Evolutionary conservation across 1,140 invertebrate genomes (phyloP), one percentile per base, ranked within the genome.

Genomic region (Gonioctena quinquepunctata): DNA sequence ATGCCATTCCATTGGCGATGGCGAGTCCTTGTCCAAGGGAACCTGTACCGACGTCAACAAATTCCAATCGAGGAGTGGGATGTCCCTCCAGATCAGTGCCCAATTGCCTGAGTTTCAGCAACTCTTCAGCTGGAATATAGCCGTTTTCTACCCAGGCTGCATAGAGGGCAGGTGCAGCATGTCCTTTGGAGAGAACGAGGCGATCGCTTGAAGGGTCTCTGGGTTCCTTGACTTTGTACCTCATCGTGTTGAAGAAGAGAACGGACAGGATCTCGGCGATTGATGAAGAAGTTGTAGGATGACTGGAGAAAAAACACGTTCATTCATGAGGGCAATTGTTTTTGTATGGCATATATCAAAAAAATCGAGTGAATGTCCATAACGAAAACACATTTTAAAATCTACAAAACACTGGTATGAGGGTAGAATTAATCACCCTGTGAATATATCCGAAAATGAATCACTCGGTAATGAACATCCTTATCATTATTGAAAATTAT

Each of bases 201-300:
- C 98, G 89, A 86, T 99, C 98, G 78, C 92, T 96, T 64, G 91
- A 92, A 21, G 94, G 85, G 85, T 96, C 92, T 71, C 89, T 89
- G 0, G 98, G 98, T 23, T 90, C 89, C 5, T 89, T 88, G 7
- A 96, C 79, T 80, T 95, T 96, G 89, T 99, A 98, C 26, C 90
- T 89, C 96, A 99, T 98, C 13, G 94, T 95, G 82, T 98, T 89
- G 89, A 99, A 99, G 85, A 99, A 99, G 72, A 99, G 88, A 57
- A 99, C 97, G 0, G 97, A 97, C 91, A 99, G 94, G 54, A 99
- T 93, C 86, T 99, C 98, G 62, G 98, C 97, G 86, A 98, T 96
- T 0, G 97, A 99, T 50, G 95, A 90, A 84, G 96, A 99, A 94
- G 97, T 98, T 89, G 98, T 98, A 68, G 98, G 98, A 89, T 99